Percentiles rank a stretch among this genome's conserved stretches.
These are phyloP conservation scores for Aplochiton taeniatus DNA, from an alignment of 2,797 vertebrate species.

Conservation along the genomic window DNA sequence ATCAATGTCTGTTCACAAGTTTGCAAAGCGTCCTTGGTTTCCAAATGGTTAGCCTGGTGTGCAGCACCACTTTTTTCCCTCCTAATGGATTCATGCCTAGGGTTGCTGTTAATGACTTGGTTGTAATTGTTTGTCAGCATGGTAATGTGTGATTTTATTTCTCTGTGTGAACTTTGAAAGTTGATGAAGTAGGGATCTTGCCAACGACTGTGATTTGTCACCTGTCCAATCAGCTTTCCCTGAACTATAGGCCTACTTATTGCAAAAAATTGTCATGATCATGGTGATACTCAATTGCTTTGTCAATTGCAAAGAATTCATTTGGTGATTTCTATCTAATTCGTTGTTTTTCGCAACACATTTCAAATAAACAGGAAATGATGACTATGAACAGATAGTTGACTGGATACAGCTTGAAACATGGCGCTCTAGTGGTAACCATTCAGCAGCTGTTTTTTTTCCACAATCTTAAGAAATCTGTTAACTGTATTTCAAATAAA, in stretches of 20 bases:
- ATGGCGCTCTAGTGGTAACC: too few relatives aligned
- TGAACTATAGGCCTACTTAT: constrained; percentile 40
- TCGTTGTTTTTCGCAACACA: too few relatives aligned
- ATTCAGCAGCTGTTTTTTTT: not conserved
- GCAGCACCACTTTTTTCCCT: too few relatives aligned
- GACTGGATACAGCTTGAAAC: too few relatives aligned
- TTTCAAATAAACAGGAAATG: too few relatives aligned
- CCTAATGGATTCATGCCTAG: constrained; percentile 83
- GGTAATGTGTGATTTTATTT: constrained; percentile 90
- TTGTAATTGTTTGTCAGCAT: constrained; percentile 94
- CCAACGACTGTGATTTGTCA: constrained; percentile 92
- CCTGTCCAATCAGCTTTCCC: constrained; percentile 83
- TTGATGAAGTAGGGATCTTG: constrained; percentile 92
- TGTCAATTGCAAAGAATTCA: constrained; percentile 30
- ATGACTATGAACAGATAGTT: too few relatives aligned
- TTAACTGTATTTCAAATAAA: constrained; percentile 61
- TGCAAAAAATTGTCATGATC: too few relatives aligned
- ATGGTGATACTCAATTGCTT: constrained; percentile 14
- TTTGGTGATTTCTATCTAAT: too few relatives aligned
- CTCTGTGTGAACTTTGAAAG: constrained; percentile 89
- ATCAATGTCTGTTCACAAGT: constrained; percentile 53
- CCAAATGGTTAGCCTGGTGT: constrained; percentile 55
- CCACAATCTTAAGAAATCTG: constrained; percentile 50
- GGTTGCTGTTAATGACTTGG: constrained; percentile 91
- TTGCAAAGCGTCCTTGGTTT: constrained; percentile 50